A percentile compares a stretch with the other conserved stretches of the same genome.
These are phyloP conservation scores for Colossoma macropomum DNA, from an alignment of 2,113 vertebrate genomes.

Conservation along the genomic window DNA sequence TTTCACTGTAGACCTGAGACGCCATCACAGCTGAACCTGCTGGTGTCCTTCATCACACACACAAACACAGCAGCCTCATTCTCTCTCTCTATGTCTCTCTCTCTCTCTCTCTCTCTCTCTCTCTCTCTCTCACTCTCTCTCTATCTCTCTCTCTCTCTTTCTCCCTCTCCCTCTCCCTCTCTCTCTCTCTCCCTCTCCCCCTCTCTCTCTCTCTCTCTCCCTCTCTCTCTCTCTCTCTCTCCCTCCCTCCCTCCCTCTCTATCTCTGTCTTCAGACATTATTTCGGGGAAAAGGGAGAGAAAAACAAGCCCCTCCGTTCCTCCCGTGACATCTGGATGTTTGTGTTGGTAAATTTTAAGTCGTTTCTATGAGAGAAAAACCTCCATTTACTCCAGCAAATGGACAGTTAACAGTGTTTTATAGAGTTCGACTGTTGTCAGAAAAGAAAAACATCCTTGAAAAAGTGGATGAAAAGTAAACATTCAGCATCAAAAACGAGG, in stretches of 20 bases:
- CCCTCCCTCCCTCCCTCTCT: background rate
- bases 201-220: background rate
- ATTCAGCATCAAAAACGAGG: no score
- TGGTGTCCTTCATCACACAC: background rate
- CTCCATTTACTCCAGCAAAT: background rate
- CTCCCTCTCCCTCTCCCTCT: no score
- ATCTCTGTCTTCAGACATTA: conserved; percentile 28
- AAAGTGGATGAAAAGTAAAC: no score
- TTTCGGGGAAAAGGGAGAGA: background rate
- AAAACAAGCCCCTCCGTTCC: background rate
- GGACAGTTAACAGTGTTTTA: background rate
- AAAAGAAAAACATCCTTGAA: no score
- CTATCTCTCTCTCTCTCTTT: no score
- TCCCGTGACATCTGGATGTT: background rate
- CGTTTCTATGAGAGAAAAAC: conserved; percentile 10
- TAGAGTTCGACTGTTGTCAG: background rate
- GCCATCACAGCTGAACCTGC: background rate
- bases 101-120: no score
- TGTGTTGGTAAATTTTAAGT: background rate
- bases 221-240: background rate
- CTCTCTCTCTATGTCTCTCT: no score
- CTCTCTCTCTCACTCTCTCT: no score
- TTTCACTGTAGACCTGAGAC: background rate
- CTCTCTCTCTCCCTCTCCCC: no score
- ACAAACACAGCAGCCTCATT: background rate